Percentiles rank a stretch among this genome's conserved stretches.
These are phyloP conservation scores for Maccullochella peelii DNA, from an alignment of 2,113 vertebrate species.

Conservation along the genomic window DNA sequence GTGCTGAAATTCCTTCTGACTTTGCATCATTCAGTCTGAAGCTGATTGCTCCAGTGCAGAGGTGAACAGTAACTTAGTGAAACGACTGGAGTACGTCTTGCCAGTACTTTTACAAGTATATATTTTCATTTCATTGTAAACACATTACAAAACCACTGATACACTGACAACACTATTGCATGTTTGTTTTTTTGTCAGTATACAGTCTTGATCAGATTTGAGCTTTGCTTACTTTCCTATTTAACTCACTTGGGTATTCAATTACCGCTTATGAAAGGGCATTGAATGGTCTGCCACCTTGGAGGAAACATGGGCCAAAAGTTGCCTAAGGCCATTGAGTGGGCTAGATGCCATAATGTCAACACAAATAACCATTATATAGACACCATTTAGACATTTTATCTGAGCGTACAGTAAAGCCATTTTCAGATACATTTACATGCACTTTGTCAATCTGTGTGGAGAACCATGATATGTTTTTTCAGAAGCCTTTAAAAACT, in stretches of 20 bases:
- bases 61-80: not conserved
- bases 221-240: not conserved
- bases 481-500: not conserved
- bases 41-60: not conserved
- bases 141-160: not conserved
- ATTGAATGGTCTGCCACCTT: not conserved
- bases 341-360: not conserved
- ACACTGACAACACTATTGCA: not conserved
- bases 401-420: not conserved
- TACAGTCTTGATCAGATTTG: slow-evolving; percentile 1
- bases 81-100: not conserved
- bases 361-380: not conserved
- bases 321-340: not conserved
- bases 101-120: not conserved
- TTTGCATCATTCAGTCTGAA: slow-evolving; percentile 30
- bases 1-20: slow-evolving; percentile 14
- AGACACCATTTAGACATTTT: too few species aligned
- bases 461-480: not conserved
- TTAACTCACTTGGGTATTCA: not conserved
- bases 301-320: not conserved
- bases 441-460: not conserved
- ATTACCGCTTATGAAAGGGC: not conserved
- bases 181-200: not conserved
- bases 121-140: not conserved
- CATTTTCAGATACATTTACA: not conserved